Evolutionary conservation across 2,113 vertebrate species (phyloP), one percentile per base, ranked within the genome.

Genomic region (Tachycineta bicolor): DNA sequence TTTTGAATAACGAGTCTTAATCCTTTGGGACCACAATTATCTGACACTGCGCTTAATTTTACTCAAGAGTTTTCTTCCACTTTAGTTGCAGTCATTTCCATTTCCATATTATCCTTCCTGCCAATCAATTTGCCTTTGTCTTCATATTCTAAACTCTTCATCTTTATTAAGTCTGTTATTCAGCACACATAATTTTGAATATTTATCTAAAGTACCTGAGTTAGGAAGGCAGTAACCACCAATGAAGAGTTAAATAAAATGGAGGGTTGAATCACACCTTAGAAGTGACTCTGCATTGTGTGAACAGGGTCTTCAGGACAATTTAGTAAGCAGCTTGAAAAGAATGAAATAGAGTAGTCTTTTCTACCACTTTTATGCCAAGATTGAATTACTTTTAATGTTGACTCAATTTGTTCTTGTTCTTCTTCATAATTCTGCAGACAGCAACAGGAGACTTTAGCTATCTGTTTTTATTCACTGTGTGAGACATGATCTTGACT

Each of bases 331-430:
- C 23, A 86, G 29, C 33, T 59, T 77, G 70, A 70, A 88, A 25
- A 79, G 94, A 89, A 70, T 44, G 4, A 79, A 76, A 74, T 12
- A 46, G 7, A 73, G 6, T n/a, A 5, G 55, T 73, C 14, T 88
- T 70, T 82, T 92, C 43, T 44, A 63, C 14, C 5, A 46, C 10
- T 77, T 68, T 50, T 55, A 65, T 70, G 85, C 59, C 90, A 93
- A 77, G 18, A 73, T 0, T 53, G 53, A 93, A 86, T 90, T 92
- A 59, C 75, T 80, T 96, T 77, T 63, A 55, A 34, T 77, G 21
- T 90, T 93, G 83, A 92, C 46, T 88, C 75, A 88, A 24, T 73
- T 71, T 90, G 62, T 50, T 83, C 53, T 94, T 84, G 11, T 71
- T 80, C 73, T 71, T 94, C 31, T 80, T 71, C 31, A 58, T 43